Percentiles rank a stretch among this genome's conserved stretches.
Evolutionary conservation across 37 sponge, comb jelly and placozoan species (phyloP).

Genomic region (Crambe crambe): DNA sequence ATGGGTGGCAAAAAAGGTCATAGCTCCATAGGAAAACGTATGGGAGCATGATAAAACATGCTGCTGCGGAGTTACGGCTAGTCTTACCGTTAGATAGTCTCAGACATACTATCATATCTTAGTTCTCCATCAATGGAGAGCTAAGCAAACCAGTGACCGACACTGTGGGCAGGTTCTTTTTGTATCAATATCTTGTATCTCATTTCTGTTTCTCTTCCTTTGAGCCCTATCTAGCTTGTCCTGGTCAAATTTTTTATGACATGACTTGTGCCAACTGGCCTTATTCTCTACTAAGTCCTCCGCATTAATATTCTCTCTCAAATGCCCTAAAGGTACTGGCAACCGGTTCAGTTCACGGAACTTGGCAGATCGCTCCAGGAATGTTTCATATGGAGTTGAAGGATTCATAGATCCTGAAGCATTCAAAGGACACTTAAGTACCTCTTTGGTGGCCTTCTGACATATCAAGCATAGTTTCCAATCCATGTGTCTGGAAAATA

Average conservation of each 20-base stretch:
- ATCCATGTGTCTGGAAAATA: background rate
- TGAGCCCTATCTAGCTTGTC: background rate
- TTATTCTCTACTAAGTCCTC: background rate
- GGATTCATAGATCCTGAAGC: background rate
- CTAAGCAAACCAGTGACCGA: background rate
- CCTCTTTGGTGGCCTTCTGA: background rate
- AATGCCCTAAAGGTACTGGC: background rate
- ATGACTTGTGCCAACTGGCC: no score
- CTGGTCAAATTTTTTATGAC: background rate
- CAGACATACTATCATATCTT: no score
- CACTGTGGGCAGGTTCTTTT: background rate
- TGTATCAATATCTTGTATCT: background rate
- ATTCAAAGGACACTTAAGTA: background rate
- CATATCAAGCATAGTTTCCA: background rate
- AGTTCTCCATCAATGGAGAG: background rate
- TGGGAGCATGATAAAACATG: no score
- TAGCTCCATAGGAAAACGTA: background rate
- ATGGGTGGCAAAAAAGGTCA: background rate
- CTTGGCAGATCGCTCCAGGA: no score
- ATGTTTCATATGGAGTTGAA: background rate
- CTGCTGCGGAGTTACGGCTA: background rate
- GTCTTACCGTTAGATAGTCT: no score
- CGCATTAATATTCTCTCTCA: background rate
- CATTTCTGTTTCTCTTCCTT: background rate
- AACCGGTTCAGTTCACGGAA: background rate